These are phyloP conservation scores for Mustelus asterias DNA, from an alignment of 2,113 vertebrate genomes.

Conservation along the genomic window DNA sequence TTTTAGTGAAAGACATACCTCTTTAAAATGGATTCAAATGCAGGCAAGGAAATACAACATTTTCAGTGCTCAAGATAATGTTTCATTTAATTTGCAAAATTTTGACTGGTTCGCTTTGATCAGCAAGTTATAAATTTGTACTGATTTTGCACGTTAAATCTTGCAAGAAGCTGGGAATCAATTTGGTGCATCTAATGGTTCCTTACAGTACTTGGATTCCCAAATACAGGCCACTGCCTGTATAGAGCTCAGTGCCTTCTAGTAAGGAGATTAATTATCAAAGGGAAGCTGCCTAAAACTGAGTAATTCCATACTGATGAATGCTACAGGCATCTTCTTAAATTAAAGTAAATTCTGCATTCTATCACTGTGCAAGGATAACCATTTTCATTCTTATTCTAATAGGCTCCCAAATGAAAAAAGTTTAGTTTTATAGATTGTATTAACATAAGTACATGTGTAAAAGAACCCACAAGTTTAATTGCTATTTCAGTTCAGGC, in stretches of 20 bases:
- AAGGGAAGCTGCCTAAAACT: not conserved
- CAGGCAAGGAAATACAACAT: not conserved
- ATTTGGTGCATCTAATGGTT: not conserved
- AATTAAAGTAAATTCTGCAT: too few species aligned
- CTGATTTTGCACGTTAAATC: not conserved
- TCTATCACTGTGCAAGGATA: not conserved
- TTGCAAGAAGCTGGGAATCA: not conserved
- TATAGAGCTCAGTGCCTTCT: not conserved
- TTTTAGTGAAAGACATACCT: not conserved
- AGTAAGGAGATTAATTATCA: not conserved
- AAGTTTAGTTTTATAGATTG: not conserved
- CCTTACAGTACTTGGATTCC: not conserved
- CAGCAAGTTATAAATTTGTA: not conserved
- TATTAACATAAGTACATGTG: not conserved
- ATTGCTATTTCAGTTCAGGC: not conserved
- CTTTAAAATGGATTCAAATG: not conserved
- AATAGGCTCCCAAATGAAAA: not conserved
- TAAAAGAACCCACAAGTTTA: not conserved
- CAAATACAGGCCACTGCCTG: not conserved
- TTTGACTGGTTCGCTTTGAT: not conserved
- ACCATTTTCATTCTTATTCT: not conserved
- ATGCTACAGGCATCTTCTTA: not conserved
- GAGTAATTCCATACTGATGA: not conserved
- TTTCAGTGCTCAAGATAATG: not conserved
- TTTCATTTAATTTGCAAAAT: not conserved